These are phyloP conservation scores for Zaprionus taronus DNA, from an alignment of 1,140 invertebrate genomes.

Conservation along the genomic window DNA sequence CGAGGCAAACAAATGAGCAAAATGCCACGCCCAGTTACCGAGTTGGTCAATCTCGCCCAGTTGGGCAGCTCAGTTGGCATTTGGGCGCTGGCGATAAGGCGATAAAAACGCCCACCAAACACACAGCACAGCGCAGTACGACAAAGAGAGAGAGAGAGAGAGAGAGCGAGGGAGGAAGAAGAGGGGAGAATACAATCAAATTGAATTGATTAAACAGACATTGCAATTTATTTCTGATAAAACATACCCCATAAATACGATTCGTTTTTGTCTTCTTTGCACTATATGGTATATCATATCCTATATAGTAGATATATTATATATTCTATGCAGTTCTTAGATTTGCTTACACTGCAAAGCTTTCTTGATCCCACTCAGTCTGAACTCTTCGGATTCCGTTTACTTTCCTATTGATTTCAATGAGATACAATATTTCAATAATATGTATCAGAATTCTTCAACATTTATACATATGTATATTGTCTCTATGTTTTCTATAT, in stretches of 20 bases:
- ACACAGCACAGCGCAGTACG: background rate
- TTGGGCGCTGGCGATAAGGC: constrained; percentile 34
- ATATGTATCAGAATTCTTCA: background rate
- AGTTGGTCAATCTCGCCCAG: background rate
- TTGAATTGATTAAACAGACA: constrained; percentile 27
- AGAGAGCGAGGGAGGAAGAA: background rate
- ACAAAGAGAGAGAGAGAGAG: background rate
- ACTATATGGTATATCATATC: background rate
- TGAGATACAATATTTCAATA: no score
- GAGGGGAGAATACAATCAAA: background rate
- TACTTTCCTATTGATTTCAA: no score
- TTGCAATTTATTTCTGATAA: constrained; percentile 32
- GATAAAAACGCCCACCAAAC: constrained; percentile 39
- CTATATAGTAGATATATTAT: no score
- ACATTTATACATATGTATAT: background rate
- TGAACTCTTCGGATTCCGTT: no score
- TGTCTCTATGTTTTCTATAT: no score
- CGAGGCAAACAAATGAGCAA: constrained; percentile 12
- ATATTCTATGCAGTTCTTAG: no score
- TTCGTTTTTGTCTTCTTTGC: background rate
- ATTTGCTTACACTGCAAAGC: no score
- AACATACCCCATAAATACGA: no score
- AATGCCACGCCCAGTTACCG: constrained; percentile 9
- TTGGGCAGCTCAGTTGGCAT: constrained; percentile 15
- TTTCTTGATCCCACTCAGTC: no score